phyloP scores from a whole-genome alignment of 2,888 invertebrate species.

The Tridacna gigas region DNA sequence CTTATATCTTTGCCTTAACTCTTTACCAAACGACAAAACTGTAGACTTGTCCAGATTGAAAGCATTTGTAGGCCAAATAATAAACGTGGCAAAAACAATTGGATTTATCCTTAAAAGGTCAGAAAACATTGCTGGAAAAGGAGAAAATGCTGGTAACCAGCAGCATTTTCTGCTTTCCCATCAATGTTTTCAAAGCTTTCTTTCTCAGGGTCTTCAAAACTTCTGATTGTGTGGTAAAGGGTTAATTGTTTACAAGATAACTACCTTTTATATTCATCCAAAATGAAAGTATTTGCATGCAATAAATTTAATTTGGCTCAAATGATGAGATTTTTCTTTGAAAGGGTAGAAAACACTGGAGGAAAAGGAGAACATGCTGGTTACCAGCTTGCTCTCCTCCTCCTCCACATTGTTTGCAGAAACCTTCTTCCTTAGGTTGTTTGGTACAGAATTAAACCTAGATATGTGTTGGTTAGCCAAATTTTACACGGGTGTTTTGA shows the following conservation, averaged over 20 bases:
- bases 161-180: neutral
- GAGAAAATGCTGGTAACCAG: slow-evolving; percentile 1
- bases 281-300: no score
- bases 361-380: neutral
- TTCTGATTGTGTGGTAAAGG: no score
- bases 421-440: no score
- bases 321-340: no score
- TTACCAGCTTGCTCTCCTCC: neutral
- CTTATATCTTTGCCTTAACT: no score
- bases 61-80: neutral
- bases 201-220: neutral
- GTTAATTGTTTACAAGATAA: no score
- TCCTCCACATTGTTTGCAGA: no score
- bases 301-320: no score
- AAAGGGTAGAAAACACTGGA: neutral
- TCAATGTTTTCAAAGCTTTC: neutral
- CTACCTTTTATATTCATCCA: no score
- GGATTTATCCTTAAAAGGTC: neutral
- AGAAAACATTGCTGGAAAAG: neutral
- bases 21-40: neutral
- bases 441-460: no score
- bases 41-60: neutral
- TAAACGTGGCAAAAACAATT: neutral
- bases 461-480: no score
- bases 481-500: no score